A percentile compares a stretch with the other conserved stretches of the same genome.
Conservation (phyloP, 2,888 invertebrate species). For the Calliopum simillimum region DNA sequence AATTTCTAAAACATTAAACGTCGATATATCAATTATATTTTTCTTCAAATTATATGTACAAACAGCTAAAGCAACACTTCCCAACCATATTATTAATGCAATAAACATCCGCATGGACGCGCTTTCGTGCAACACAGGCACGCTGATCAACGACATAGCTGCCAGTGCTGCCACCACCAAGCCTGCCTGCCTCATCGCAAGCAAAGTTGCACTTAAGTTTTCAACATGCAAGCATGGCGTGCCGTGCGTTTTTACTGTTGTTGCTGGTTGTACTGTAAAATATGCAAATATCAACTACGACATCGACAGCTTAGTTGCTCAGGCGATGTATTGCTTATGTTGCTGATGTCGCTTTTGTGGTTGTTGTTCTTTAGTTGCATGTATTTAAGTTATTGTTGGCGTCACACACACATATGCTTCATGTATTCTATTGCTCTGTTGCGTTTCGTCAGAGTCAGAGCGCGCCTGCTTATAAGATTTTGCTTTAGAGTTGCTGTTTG, state of each 20-base stretch:
- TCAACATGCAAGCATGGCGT: too few species aligned
- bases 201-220: too few species aligned
- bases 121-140: neutral
- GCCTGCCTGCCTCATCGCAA: too few species aligned
- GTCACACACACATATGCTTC: neutral
- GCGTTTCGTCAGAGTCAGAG: neutral
- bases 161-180: too few species aligned
- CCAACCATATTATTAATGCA: constrained; percentile 14
- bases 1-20: too few species aligned
- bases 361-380: constrained; percentile 7
- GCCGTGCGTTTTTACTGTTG: too few species aligned
- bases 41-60: too few species aligned
- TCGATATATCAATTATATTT: too few species aligned
- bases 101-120: constrained; percentile 10
- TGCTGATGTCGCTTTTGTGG: neutral
- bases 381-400: neutral
- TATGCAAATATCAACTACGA: too few species aligned
- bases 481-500: neutral
- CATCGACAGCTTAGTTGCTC: too few species aligned
- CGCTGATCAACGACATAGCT: neutral
- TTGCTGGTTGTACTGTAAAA: too few species aligned
- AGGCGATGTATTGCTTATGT: neutral
- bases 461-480: constrained; percentile 10
- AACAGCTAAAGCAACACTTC: neutral
- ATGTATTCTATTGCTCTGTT: neutral